A percentile compares a stretch with the other conserved stretches of the same genome.
Conservation (phyloP, 2,888 invertebrate genomes). For the Vanessa cardui region DNA sequence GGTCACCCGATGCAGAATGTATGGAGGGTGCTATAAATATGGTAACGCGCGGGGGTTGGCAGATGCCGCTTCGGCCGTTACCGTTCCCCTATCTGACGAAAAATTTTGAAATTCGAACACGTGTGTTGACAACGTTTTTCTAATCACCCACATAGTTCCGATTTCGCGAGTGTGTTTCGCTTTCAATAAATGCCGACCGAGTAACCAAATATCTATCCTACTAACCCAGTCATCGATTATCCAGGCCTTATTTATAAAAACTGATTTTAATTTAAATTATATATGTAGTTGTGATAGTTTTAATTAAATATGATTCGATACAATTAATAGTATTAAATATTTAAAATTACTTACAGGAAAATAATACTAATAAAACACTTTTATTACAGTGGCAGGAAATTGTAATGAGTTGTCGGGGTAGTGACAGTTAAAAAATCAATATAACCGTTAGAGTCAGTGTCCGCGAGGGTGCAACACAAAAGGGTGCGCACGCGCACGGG, state of each 20-base stretch:
- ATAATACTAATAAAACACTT: background rate
- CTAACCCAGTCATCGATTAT: constrained; percentile 6
- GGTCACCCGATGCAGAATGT: constrained; percentile 42
- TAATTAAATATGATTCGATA: too few species aligned
- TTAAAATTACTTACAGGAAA: background rate
- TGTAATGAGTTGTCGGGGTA: constrained; percentile 41
- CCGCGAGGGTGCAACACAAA: constrained; percentile 73
- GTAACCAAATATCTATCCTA: background rate
- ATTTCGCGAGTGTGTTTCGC: constrained; percentile 48
- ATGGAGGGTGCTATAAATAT: constrained; percentile 50
- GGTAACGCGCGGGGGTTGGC: constrained; percentile 59
- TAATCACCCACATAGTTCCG: constrained; percentile 63
- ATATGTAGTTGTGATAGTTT: too few species aligned
- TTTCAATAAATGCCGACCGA: constrained; percentile 16
- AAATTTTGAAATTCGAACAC: constrained; percentile 73
- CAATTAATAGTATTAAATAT: too few species aligned
- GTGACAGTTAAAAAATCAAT: constrained; percentile 82
- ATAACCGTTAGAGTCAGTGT: constrained; percentile 74
- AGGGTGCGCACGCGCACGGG: constrained; percentile 57
- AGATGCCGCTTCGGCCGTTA: constrained; percentile 76
- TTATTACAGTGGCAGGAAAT: constrained; percentile 25
- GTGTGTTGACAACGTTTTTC: constrained; percentile 75
- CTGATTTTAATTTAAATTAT: too few species aligned
- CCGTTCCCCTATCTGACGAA: constrained; percentile 71
- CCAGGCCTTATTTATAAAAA: background rate